Percentiles rank a stretch among this genome's conserved stretches.
Conservation (phyloP, 2,113 vertebrate species). For the Cynoglossus semilaevis region DNA sequence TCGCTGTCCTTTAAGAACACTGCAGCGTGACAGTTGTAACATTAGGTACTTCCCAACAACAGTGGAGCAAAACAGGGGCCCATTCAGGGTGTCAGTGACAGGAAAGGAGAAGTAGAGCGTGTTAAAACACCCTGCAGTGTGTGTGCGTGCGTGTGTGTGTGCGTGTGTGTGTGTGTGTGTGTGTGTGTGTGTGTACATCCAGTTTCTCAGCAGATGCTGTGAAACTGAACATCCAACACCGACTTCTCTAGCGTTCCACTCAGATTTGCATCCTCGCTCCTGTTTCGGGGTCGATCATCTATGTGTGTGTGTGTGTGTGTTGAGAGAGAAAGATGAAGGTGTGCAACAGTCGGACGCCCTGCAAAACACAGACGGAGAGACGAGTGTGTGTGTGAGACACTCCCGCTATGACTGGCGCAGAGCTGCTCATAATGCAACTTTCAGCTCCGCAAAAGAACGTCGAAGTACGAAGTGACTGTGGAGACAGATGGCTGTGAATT, state of each 20-base stretch:
- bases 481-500: neutral
- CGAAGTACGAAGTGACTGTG: constrained; percentile 30
- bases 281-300: too few species aligned
- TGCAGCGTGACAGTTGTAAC: constrained; percentile 59
- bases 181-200: neutral
- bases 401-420: constrained; percentile 45
- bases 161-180: neutral
- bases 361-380: constrained; percentile 30
- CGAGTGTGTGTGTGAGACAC: neutral
- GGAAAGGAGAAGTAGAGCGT: constrained; percentile 64
- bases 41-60: constrained; percentile 66
- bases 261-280: constrained; percentile 12
- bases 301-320: too few species aligned
- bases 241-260: constrained; percentile 37
- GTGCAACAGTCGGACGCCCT: constrained; percentile 33
- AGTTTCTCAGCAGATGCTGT: constrained; percentile 1
- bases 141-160: neutral
- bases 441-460: constrained; percentile 28
- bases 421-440: constrained; percentile 22
- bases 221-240: constrained; percentile 44
- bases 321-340: too few species aligned
- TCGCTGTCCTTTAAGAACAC: constrained; percentile 53
- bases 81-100: constrained; percentile 49
- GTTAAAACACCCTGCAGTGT: constrained; percentile 27
- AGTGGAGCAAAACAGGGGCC: constrained; percentile 54